Conservation (phyloP, 2,113 vertebrate species). For the Oncorhynchus tshawytscha region DNA sequence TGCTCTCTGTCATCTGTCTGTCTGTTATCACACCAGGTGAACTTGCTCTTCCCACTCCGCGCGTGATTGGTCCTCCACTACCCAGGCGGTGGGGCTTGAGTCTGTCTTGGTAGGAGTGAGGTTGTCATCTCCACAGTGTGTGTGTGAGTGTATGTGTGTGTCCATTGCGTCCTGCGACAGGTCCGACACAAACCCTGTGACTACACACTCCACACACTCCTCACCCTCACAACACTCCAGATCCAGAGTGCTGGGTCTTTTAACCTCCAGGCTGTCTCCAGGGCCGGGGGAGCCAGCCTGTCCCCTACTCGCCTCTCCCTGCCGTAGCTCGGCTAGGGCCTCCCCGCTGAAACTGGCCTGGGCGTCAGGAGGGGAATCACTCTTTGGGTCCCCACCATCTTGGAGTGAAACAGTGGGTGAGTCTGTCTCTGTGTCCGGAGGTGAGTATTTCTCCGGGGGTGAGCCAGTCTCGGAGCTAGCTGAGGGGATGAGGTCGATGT, state of each 20-base stretch:
- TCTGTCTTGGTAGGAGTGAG: conserved; percentile 67
- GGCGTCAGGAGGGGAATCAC: too few species aligned
- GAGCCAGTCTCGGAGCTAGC: conserved; percentile 52
- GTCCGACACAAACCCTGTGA: conserved; percentile 45
- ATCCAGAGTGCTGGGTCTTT: conserved; percentile 45
- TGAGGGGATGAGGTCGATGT: conserved; percentile 79
- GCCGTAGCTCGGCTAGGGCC: conserved; percentile 39
- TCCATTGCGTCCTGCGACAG: conserved; percentile 64
- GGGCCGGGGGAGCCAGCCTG: not conserved
- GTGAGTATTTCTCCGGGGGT: conserved; percentile 50
- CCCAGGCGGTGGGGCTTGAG: conserved; percentile 42
- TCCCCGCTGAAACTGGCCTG: conserved; percentile 3
- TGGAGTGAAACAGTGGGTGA: conserved; percentile 23
- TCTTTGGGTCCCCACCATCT: not conserved
- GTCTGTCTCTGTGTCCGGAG: conserved; percentile 27
- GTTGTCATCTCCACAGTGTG: conserved; percentile 23
- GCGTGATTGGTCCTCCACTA: conserved; percentile 50
- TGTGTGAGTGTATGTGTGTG: conserved; percentile 45
- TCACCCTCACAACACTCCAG: conserved; percentile 26
- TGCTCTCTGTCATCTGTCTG: not conserved
- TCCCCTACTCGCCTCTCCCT: conserved; percentile 39
- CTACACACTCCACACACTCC: conserved; percentile 21
- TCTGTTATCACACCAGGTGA: conserved; percentile 82
- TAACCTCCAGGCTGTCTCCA: conserved; percentile 7
- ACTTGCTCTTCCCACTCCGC: conserved; percentile 90